Percentiles rank a stretch among this genome's conserved stretches.
phyloP scores from a whole-genome alignment of 1,140 invertebrate species.

The Heliothis virescens region DNA sequence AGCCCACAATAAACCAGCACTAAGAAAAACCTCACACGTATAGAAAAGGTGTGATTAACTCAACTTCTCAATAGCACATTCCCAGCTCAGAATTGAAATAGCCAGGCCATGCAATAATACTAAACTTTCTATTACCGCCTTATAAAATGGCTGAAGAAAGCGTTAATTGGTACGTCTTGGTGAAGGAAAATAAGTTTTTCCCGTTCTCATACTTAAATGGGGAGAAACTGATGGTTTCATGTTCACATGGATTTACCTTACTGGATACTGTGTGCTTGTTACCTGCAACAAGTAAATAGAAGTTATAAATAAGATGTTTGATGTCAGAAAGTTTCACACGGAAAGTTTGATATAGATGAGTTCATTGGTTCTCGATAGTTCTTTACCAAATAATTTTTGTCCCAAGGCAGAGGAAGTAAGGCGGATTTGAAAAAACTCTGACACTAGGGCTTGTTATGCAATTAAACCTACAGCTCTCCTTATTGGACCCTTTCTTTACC shows the following conservation, averaged over 20 bases:
- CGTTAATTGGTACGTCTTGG: conserved; percentile 9
- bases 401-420: no score
- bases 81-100: conserved; percentile 27
- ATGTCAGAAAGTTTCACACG: neutral
- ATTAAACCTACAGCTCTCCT: no score
- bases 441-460: no score
- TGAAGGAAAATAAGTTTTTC: conserved; percentile 36
- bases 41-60: no score
- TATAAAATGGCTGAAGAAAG: conserved; percentile 29
- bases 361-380: no score
- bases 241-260: neutral
- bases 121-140: conserved; percentile 12
- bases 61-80: conserved; percentile 1
- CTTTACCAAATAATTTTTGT: no score
- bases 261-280: neutral
- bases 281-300: conserved; percentile 34
- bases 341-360: no score
- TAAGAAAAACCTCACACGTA: neutral
- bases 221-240: conserved; percentile 34
- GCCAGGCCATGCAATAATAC: neutral
- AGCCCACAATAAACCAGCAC: neutral
- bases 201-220: conserved; percentile 29
- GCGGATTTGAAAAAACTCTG: no score
- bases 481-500: no score
- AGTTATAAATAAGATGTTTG: conserved; percentile 5